Percentiles rank a stretch among this genome's conserved stretches.
phyloP scores from a whole-genome alignment of 1,140 invertebrate genomes.

The Drosophila hydei region DNA sequence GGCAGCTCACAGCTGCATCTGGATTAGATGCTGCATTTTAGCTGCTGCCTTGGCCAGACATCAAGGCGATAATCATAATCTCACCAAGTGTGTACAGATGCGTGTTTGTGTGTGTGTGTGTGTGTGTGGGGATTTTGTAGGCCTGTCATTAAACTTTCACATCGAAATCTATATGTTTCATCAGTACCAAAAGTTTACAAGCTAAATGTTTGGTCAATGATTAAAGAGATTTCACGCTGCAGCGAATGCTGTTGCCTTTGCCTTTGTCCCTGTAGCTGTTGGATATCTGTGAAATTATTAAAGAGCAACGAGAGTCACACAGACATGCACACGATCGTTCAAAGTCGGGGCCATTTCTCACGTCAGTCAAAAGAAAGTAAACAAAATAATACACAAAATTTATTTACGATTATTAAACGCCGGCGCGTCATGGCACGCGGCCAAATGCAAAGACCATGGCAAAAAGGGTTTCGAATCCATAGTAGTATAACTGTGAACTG shows the following conservation, averaged over 20 bases:
- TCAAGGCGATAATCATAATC: slow-evolving; percentile 69
- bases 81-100: slow-evolving; percentile 10
- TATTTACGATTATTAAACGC: slow-evolving; percentile 66
- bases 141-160: slow-evolving; percentile 74
- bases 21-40: slow-evolving; percentile 58
- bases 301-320: slow-evolving; percentile 60
- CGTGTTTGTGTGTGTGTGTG: not conserved
- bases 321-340: slow-evolving; percentile 1
- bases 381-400: slow-evolving; percentile 65
- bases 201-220: slow-evolving; percentile 45
- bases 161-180: slow-evolving; percentile 77
- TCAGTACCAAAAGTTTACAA: slow-evolving; percentile 43
- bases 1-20: slow-evolving; percentile 62
- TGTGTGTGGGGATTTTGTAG: slow-evolving; percentile 47
- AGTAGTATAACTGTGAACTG: not conserved
- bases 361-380: slow-evolving; percentile 72
- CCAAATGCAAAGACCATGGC: slow-evolving; percentile 32
- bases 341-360: slow-evolving; percentile 27
- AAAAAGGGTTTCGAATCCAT: slow-evolving; percentile 50
- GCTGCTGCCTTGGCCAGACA: slow-evolving; percentile 48
- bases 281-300: slow-evolving; percentile 67
- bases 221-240: slow-evolving; percentile 70
- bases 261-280: slow-evolving; percentile 23
- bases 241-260: slow-evolving; percentile 23
- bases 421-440: slow-evolving; percentile 65